Evolutionary conservation across 1,140 invertebrate genomes (phyloP).

Genomic region (Macrostomum lignano): DNA sequence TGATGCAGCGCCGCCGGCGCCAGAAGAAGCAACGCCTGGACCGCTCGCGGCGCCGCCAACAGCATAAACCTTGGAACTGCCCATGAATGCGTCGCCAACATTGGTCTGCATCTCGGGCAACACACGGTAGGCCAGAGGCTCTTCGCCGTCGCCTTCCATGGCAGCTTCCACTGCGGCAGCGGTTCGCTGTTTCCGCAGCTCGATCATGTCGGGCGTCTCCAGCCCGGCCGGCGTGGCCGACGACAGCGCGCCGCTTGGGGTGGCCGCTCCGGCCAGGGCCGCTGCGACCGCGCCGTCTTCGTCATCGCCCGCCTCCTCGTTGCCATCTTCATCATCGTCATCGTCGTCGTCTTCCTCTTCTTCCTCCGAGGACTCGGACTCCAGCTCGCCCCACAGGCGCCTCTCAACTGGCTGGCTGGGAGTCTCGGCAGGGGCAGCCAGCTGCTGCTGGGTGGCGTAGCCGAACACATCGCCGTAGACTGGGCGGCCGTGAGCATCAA

Average conservation of each 20-base stretch:
- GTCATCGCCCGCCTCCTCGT: conserved; percentile 1
- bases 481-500: conserved; percentile 84
- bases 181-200: too few species aligned
- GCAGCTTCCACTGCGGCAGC: too few species aligned
- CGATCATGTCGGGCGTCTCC: too few species aligned
- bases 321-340: conserved; percentile 3
- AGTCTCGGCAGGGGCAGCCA: conserved; percentile 45
- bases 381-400: conserved; percentile 79
- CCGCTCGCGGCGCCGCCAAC: too few species aligned
- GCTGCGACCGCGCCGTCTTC: neutral
- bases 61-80: too few species aligned
- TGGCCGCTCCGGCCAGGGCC: neutral
- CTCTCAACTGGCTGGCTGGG: conserved; percentile 30
- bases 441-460: conserved; percentile 7
- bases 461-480: conserved; percentile 97
- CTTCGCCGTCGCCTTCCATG: too few species aligned
- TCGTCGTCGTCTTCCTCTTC: conserved; percentile 5
- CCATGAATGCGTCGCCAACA: too few species aligned
- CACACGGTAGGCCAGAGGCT: too few species aligned
- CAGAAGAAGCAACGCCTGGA: too few species aligned
- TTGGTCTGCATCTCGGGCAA: too few species aligned
- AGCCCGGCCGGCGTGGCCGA: conserved; percentile 8
- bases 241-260: conserved; percentile 1
- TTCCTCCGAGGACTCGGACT: conserved; percentile 32
- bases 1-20: too few species aligned